Base-by-base conservation (phyloP, 2,888 invertebrate species). In the Charanyca ferruginea region DNA sequence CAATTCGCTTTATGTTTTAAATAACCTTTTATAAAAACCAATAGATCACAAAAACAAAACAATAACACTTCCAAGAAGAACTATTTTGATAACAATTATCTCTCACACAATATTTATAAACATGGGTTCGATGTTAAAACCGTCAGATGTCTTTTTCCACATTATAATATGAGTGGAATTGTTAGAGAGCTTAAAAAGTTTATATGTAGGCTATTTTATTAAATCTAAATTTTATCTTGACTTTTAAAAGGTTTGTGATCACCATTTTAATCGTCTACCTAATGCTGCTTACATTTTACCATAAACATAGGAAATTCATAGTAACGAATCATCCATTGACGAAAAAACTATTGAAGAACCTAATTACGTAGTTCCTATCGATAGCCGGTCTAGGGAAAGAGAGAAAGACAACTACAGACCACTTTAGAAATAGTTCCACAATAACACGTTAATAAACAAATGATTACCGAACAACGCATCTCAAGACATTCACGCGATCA, bases 21-120 rank as follows among this genome's bases (percentile, higher is more conserved):
- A 18, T 54, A 58, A 62, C 18, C 41, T 61, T 54, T 47, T 44
- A 55, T 51, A 51, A 63, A 68, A 74, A 73, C 35, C 8, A 28
- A 49, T 38, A 32, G 3, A 59, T 44, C 35, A 63, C 42, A 74
- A 69, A 58, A 69, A 73, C 61, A 57, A 45, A 61, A 68, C 45
- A 54, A 67, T 73, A 72, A 74, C 47, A 73, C 16, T 59, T 73
- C 73, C 22, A 49, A 48, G 64, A 69, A 69, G 6, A 45, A 69
- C 44, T 23, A 45, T 57, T 48, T 47, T 41, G 58, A 54, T 54
- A 59, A 41, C 58, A 47, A 58, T 67, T 74, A 74, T 73, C 42
- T 63, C 5, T 58, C 25, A 20, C 22, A 22, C 11, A 42, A 47
- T 28, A 42, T 51, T 42, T 73, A 51, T 54, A 54, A 57, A 73